These are phyloP conservation scores for Mus pahari DNA, from an alignment of 2,113 vertebrate species.

Conservation along the genomic window DNA sequence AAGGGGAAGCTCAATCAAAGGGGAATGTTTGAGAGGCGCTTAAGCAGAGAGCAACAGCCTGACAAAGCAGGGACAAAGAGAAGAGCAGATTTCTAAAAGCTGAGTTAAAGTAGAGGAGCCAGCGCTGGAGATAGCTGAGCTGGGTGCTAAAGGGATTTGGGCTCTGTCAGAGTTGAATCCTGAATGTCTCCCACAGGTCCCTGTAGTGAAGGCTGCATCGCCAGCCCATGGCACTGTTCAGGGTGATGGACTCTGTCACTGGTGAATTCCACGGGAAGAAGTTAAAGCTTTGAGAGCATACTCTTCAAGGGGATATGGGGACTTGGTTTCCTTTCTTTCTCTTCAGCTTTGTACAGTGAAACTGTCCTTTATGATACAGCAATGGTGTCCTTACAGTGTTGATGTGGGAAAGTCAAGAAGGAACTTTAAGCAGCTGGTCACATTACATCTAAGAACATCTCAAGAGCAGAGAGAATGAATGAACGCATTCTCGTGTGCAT, in stretches of 20 bases:
- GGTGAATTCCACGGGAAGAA: neutral
- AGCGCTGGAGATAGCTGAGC: neutral
- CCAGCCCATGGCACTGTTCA: no score
- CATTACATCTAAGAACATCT: neutral
- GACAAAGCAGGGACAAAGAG: neutral
- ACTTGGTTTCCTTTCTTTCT: neutral
- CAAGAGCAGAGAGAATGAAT: neutral
- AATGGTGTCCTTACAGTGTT: neutral
- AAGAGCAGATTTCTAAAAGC: neutral
- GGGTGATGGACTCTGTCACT: no score
- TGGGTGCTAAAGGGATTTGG: neutral
- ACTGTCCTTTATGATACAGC: neutral
- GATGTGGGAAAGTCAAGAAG: neutral
- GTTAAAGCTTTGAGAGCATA: neutral
- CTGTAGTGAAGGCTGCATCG: no score
- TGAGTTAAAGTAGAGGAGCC: neutral
- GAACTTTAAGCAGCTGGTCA: neutral
- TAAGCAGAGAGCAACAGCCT: neutral
- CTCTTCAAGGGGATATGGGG: neutral
- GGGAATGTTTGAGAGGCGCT: neutral
- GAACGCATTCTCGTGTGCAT: neutral
- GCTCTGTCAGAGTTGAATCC: neutral
- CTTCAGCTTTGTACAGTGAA: neutral
- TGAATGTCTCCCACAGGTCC: neutral
- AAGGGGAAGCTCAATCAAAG: neutral